A percentile compares a stretch with the other conserved stretches of the same genome.
phyloP scores from a whole-genome alignment of 2,113 vertebrate genomes.

The Eubucco bourcierii region DNA sequence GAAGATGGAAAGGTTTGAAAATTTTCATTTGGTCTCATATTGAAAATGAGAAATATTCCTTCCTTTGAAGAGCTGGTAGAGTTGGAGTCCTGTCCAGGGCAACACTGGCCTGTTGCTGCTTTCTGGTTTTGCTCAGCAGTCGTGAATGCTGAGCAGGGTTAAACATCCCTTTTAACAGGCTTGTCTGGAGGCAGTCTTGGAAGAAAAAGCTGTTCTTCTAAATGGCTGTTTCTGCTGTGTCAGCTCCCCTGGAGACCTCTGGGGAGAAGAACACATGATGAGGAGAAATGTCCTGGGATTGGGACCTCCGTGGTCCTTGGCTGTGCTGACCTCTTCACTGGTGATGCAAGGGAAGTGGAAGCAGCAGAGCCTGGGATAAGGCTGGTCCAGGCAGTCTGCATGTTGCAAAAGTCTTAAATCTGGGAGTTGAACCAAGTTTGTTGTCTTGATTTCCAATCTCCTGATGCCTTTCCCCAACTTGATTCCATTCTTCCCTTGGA shows the following conservation, averaged over 20 bases:
- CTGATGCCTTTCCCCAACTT: not conserved
- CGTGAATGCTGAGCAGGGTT: not conserved
- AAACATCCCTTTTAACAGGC: not conserved
- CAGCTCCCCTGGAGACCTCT: not conserved
- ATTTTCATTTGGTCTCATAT: rapidly evolving
- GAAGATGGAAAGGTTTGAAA: not conserved
- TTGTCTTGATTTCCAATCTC: not conserved
- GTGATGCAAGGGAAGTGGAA: not conserved
- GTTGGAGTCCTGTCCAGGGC: not conserved
- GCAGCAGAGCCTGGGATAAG: not conserved
- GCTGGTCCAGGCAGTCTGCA: not conserved
- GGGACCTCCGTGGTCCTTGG: not conserved
- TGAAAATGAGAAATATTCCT: not conserved
- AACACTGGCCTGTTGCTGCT: not conserved
- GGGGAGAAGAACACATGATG: not conserved
- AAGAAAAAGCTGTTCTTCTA: not conserved
- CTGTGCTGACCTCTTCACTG: rapidly evolving
- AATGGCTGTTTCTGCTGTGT: not conserved
- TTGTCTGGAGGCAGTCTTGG: not conserved
- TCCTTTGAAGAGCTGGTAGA: not conserved
- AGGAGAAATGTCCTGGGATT: not conserved
- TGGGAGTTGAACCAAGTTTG: not conserved
- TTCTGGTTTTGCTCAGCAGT: not conserved
- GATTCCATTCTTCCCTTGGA: not conserved
- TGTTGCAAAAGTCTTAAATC: not conserved